Conservation (phyloP, 2,797 vertebrate genomes). For the Clarias laeviceps region DNA sequence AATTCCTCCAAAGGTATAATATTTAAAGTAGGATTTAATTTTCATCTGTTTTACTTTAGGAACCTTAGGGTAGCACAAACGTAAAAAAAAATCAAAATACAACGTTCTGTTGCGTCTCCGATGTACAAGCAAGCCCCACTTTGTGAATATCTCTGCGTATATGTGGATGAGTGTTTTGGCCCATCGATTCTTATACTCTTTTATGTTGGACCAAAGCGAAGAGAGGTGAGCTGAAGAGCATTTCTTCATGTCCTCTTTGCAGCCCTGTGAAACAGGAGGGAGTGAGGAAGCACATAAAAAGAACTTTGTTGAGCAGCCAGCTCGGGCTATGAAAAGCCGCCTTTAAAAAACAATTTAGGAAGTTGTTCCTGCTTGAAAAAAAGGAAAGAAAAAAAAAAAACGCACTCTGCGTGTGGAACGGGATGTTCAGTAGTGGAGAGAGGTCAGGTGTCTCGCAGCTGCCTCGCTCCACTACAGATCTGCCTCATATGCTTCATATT, state of each 20-base stretch:
- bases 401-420: neutral
- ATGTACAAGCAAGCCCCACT: neutral
- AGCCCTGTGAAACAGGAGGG: slow-evolving; percentile 15
- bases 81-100: neutral
- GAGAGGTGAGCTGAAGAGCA: neutral
- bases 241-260: neutral
- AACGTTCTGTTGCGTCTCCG: neutral
- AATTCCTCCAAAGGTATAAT: neutral
- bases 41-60: neutral
- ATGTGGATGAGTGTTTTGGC: neutral
- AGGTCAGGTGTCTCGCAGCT: slow-evolving; percentile 27
- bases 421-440: neutral
- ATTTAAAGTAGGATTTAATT: neutral
- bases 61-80: neutral
- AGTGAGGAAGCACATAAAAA: slow-evolving; percentile 29
- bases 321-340: slow-evolving; percentile 22
- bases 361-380: slow-evolving; percentile 3
- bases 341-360: slow-evolving; percentile 34
- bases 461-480: neutral
- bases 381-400: neutral
- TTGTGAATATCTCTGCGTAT: neutral
- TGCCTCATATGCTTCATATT: slow-evolving; percentile 17
- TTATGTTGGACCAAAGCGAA: slow-evolving; percentile 9
- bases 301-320: slow-evolving; percentile 38
- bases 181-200: neutral